phyloP scores from a whole-genome alignment of 2,888 invertebrate species.

The Pollenia angustigena region DNA sequence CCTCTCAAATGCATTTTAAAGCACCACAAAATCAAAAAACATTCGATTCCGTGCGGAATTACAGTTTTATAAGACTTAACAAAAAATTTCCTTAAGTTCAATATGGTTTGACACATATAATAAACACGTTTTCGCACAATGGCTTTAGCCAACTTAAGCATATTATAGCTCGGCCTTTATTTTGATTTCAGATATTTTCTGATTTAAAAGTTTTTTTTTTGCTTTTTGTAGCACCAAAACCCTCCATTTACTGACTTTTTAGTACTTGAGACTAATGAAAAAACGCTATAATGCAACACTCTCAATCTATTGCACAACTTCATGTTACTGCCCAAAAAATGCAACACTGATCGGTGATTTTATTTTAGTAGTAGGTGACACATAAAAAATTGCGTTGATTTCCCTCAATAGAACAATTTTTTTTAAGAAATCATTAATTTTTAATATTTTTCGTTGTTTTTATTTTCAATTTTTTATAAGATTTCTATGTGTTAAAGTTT shows the following conservation, averaged over 20 bases:
- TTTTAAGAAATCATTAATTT: slow-evolving; percentile 50
- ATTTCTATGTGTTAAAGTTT: slow-evolving; percentile 38
- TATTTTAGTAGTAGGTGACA: slow-evolving; percentile 64
- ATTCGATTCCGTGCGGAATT: too few relatives aligned
- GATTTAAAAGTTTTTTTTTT: too few relatives aligned
- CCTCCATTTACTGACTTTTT: background rate
- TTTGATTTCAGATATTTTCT: too few relatives aligned
- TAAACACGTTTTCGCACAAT: too few relatives aligned
- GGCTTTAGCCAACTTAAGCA: too few relatives aligned
- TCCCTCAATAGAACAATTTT: slow-evolving; percentile 44
- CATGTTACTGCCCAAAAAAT: background rate
- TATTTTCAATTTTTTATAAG: slow-evolving; percentile 46
- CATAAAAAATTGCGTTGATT: slow-evolving; percentile 69
- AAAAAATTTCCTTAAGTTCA: too few relatives aligned
- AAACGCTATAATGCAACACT: slow-evolving; percentile 13
- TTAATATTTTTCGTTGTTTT: slow-evolving; percentile 58
- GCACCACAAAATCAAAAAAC: too few relatives aligned
- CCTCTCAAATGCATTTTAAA: too few relatives aligned
- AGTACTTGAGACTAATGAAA: background rate
- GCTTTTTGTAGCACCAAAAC: too few relatives aligned
- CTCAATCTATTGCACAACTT: background rate
- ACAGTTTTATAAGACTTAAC: too few relatives aligned
- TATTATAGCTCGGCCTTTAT: too few relatives aligned
- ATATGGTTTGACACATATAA: too few relatives aligned
- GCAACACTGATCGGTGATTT: slow-evolving; percentile 51